A percentile compares a stretch with the other conserved stretches of the same genome.
Conservation (phyloP, 2,113 vertebrate species). For the Manacus vitellinus region DNA sequence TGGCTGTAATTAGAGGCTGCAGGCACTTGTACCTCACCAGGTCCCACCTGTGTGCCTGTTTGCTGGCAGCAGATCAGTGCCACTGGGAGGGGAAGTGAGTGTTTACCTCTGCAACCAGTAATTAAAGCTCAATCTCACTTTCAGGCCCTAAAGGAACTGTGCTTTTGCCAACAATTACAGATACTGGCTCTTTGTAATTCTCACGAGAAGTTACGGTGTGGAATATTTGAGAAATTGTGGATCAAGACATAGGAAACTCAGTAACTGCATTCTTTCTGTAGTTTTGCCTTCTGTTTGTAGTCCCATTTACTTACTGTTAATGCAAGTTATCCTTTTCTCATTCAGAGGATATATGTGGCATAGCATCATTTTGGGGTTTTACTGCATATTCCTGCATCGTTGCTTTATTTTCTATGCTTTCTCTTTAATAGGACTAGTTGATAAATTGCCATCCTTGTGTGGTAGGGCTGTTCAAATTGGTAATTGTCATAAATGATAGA, state of each 20-base stretch:
- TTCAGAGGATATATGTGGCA: not conserved
- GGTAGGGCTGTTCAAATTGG: not conserved
- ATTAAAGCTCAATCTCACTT: conserved; percentile 27
- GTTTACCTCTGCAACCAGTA: not conserved
- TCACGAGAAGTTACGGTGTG: not conserved
- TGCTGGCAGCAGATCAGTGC: conserved; percentile 14
- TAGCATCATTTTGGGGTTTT: not conserved
- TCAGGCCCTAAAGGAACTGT: conserved; percentile 1
- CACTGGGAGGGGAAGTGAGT: not conserved
- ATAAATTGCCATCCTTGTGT: not conserved
- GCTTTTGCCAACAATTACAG: not conserved
- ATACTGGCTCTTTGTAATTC: not conserved
- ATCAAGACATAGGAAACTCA: not conserved
- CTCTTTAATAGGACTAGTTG: not conserved
- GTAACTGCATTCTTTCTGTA: not conserved
- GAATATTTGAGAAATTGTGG: not conserved
- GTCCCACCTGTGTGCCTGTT: not conserved
- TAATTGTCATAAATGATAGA: not conserved
- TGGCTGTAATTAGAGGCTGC: not conserved
- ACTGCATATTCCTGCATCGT: not conserved
- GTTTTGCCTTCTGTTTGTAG: not conserved
- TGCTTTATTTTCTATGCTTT: not conserved
- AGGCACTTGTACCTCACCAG: not conserved
- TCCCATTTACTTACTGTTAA: not conserved
- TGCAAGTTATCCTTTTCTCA: not conserved